Percentiles rank a stretch among this genome's conserved stretches.
Conservation (phyloP, 2,888 invertebrate species). For the Drosophila helvetica region DNA sequence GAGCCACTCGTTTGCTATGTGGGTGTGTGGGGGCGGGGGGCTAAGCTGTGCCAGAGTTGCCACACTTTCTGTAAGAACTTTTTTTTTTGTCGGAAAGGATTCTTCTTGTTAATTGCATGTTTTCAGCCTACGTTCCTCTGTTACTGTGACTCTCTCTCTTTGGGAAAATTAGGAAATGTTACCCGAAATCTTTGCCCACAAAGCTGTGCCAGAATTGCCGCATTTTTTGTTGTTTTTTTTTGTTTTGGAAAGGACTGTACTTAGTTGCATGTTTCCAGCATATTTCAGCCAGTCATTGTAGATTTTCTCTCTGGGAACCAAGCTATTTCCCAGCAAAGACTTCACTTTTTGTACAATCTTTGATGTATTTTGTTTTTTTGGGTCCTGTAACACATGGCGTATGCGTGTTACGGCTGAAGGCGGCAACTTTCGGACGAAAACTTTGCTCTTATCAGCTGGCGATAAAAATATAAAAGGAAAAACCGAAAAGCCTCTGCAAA, state of each 20-base stretch:
- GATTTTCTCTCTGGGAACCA: background rate
- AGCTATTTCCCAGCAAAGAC: constrained; percentile 22
- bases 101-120: constrained; percentile 73
- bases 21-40: constrained; percentile 10
- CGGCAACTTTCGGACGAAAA: constrained; percentile 57
- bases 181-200: constrained; percentile 33
- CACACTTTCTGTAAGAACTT: constrained; percentile 40
- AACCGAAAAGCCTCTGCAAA: constrained; percentile 23
- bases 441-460: constrained; percentile 64
- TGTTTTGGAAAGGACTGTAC: background rate
- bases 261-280: background rate
- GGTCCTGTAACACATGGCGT: constrained; percentile 66
- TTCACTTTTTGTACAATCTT: constrained; percentile 34
- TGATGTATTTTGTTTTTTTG: constrained; percentile 6
- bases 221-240: too few species aligned
- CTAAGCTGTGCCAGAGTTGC: constrained; percentile 47
- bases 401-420: constrained; percentile 56
- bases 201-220: constrained; percentile 30
- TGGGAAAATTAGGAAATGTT: constrained; percentile 66
- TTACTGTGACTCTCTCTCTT: constrained; percentile 29
- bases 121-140: constrained; percentile 62
- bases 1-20: constrained; percentile 54
- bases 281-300: background rate
- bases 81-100: constrained; percentile 1
- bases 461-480: constrained; percentile 52